Percentiles rank a stretch among this genome's conserved stretches.
Evolutionary conservation across 2,888 invertebrate species (phyloP).

Genomic region (Lasioglossum zephyrum): DNA sequence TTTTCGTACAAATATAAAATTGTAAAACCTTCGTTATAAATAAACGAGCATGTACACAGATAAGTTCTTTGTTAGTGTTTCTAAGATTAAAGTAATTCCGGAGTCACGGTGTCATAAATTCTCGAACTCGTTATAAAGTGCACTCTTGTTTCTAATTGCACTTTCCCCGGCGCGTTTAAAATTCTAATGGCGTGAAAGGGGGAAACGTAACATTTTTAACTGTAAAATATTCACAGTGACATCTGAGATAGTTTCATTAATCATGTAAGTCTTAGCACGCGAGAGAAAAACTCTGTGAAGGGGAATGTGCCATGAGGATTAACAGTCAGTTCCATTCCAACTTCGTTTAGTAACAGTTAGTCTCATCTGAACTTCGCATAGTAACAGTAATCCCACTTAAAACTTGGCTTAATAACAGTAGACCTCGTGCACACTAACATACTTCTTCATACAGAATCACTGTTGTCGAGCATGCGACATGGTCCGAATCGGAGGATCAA

Average conservation of each 20-base stretch:
- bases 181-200: background rate
- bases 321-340: slow-evolving; percentile 41
- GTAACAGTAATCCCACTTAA: slow-evolving; percentile 24
- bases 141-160: background rate
- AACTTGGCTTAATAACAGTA: slow-evolving; percentile 18
- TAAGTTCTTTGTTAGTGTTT: background rate
- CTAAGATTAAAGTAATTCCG: background rate
- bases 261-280: background rate
- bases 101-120: background rate
- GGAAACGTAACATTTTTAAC: background rate
- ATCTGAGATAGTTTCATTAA: background rate
- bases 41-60: background rate
- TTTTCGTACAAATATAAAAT: background rate
- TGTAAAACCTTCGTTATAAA: background rate
- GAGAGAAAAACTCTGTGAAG: background rate
- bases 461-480: background rate
- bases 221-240: background rate
- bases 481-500: slow-evolving; percentile 2
- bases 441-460: slow-evolving; percentile 5
- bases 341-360: slow-evolving; percentile 54
- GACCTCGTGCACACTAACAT: background rate
- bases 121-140: slow-evolving; percentile 7
- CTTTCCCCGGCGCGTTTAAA: background rate
- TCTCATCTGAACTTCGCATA: slow-evolving; percentile 40
- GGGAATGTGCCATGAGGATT: slow-evolving; percentile 3